A percentile compares a stretch with the other conserved stretches of the same genome.
These are phyloP conservation scores for Lasius platythorax DNA, from an alignment of 2,888 invertebrate species.

Conservation along the genomic window DNA sequence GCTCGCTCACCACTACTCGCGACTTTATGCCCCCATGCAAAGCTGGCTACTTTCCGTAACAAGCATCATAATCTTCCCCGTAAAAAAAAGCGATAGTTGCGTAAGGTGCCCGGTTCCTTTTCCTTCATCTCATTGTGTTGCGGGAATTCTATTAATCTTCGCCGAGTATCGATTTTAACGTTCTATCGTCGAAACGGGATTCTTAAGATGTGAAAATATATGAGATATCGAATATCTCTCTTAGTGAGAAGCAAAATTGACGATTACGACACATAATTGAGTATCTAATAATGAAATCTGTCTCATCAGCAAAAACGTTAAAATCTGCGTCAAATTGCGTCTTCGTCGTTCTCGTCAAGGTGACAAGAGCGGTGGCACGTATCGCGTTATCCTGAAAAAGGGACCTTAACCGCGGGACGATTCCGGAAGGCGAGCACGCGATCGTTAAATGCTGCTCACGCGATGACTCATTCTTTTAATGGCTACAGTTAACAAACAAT, in stretches of 20 bases:
- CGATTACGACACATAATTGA: neutral
- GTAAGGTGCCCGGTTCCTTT: neutral
- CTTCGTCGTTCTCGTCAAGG: neutral
- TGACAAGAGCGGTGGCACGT: constrained; percentile 1
- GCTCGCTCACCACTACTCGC: constrained; percentile 14
- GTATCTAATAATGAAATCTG: neutral
- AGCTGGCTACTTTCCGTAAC: constrained; percentile 40
- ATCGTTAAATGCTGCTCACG: constrained; percentile 48
- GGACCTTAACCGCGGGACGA: constrained; percentile 25
- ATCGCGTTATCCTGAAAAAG: constrained; percentile 22
- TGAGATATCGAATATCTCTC: neutral
- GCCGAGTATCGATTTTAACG: neutral
- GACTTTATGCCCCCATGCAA: constrained; percentile 39
- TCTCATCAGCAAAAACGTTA: neutral
- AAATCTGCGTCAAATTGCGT: neutral
- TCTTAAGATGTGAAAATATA: neutral
- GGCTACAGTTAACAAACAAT: constrained; percentile 40
- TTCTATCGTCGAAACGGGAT: neutral
- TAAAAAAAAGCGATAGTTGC: constrained; percentile 40
- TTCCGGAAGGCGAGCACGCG: constrained; percentile 32
- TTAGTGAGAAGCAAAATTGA: neutral
- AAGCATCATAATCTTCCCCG: constrained; percentile 40
- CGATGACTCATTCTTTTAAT: constrained; percentile 55
- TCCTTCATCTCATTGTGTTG: neutral
- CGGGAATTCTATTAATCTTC: constrained; percentile 13